Percentiles rank a stretch among this genome's conserved stretches.
Evolutionary conservation across 2,888 invertebrate genomes (phyloP).

Genomic region (Parapristionchus giblindavisi): DNA sequence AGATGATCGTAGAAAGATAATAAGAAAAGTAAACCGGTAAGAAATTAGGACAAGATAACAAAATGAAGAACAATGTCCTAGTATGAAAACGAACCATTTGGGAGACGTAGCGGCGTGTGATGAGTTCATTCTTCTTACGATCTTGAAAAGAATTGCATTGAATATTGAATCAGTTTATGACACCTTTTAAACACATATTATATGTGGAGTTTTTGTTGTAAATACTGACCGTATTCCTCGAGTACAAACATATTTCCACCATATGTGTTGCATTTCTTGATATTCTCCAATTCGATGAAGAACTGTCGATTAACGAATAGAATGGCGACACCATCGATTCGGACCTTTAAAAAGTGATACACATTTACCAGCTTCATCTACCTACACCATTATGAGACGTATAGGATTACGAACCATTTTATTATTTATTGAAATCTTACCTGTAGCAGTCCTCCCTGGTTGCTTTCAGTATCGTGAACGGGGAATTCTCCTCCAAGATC

Average conservation of each 20-base stretch:
- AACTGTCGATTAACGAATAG: slow-evolving; percentile 99
- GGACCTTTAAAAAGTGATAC: too few relatives aligned
- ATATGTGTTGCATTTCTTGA: slow-evolving; percentile 98
- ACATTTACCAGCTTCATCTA: too few relatives aligned
- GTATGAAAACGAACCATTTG: slow-evolving; percentile 92
- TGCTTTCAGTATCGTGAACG: slow-evolving; percentile 94
- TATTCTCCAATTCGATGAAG: slow-evolving; percentile 98
- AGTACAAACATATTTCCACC: slow-evolving; percentile 98
- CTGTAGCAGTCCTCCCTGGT: slow-evolving; percentile 90
- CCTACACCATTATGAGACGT: background rate
- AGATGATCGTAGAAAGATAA: too few relatives aligned
- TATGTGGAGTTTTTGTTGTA: too few relatives aligned
- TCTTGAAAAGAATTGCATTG: slow-evolving; percentile 76
- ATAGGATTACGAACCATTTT: background rate
- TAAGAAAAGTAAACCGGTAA: too few relatives aligned
- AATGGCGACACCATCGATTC: slow-evolving; percentile 98
- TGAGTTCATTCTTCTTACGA: slow-evolving; percentile 94
- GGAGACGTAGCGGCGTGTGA: slow-evolving; percentile 95
- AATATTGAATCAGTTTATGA: background rate
- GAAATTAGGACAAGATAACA: too few relatives aligned
- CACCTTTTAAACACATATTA: too few relatives aligned
- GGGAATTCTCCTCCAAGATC: slow-evolving; percentile 89
- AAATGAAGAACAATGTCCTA: too few relatives aligned
- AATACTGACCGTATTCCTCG: slow-evolving; percentile 95
- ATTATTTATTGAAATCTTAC: background rate